Evolutionary conservation across 1,140 invertebrate species (phyloP).

Genomic region (Reticulitermes speratus): DNA sequence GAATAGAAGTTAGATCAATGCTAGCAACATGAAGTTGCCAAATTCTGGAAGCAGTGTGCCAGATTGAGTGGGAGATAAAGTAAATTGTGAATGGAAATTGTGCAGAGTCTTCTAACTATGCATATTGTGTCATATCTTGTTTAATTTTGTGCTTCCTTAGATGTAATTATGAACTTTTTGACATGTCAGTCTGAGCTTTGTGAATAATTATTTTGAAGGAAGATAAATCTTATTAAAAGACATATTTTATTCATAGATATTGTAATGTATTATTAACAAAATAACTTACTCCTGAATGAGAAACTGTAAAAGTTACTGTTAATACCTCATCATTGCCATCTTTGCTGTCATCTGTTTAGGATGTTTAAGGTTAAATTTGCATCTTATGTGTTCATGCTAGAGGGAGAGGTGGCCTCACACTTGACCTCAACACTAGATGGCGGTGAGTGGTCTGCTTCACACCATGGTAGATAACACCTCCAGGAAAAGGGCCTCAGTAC

Average conservation of each 20-base stretch:
- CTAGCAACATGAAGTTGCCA: background rate
- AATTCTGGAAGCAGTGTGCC: background rate
- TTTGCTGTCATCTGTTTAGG: background rate
- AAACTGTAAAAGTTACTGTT: background rate
- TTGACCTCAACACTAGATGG: too few relatives aligned
- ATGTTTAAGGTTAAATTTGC: background rate
- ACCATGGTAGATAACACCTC: too few relatives aligned
- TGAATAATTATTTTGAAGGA: constrained; percentile 13
- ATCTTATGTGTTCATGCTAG: background rate
- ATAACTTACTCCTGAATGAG: background rate
- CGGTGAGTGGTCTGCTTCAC: too few relatives aligned
- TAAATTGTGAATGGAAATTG: background rate
- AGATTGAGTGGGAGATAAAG: background rate
- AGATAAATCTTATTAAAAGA: background rate
- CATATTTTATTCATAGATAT: background rate
- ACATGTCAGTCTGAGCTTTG: background rate
- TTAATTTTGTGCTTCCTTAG: constrained; percentile 8
- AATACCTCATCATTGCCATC: background rate
- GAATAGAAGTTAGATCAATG: background rate
- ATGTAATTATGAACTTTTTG: background rate
- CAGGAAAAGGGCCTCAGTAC: too few relatives aligned
- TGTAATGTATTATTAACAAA: background rate
- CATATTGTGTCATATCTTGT: constrained; percentile 3
- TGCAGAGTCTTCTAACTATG: constrained; percentile 11
- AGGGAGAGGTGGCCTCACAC: background rate